These are phyloP conservation scores for Polyergus mexicanus DNA, from an alignment of 1,140 invertebrate species.

Conservation along the genomic window DNA sequence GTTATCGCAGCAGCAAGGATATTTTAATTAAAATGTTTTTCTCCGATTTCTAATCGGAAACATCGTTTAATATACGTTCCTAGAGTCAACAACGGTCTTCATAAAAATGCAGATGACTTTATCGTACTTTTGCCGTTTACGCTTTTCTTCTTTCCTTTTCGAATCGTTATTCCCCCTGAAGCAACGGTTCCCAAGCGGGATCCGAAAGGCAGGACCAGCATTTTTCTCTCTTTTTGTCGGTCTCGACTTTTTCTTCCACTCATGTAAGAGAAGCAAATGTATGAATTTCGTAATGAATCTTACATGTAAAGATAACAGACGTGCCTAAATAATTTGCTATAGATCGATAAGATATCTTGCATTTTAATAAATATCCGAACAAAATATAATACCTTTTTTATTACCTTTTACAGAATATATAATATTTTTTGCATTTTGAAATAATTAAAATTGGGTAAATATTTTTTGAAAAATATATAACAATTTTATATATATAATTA, in stretches of 20 bases:
- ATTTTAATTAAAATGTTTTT: constrained; percentile 31
- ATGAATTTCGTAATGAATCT: constrained; percentile 32
- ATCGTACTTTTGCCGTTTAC: not conserved
- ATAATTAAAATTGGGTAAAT: not conserved
- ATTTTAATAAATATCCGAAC: not conserved
- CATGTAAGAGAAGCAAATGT: not conserved
- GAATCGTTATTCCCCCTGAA: constrained; percentile 44
- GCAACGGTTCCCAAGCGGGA: constrained; percentile 63
- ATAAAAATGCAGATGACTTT: constrained; percentile 68
- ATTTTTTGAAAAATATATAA: not conserved
- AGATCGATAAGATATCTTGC: not conserved
- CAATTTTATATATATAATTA: not conserved
- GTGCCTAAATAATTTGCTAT: not conserved
- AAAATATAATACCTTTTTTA: not conserved
- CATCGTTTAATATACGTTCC: not conserved
- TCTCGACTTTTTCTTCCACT: constrained; percentile 14
- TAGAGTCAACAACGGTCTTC: constrained; percentile 25
- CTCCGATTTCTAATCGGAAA: constrained; percentile 27
- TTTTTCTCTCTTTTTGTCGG: not conserved
- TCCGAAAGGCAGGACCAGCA: constrained; percentile 59
- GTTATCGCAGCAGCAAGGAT: not conserved
- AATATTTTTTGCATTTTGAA: not conserved
- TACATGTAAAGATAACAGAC: not conserved
- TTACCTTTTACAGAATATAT: too few species aligned
- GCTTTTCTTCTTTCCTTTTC: constrained; percentile 29